Evolutionary conservation across 2,797 vertebrate species (phyloP).

Genomic region (Danio aesculapii): DNA sequence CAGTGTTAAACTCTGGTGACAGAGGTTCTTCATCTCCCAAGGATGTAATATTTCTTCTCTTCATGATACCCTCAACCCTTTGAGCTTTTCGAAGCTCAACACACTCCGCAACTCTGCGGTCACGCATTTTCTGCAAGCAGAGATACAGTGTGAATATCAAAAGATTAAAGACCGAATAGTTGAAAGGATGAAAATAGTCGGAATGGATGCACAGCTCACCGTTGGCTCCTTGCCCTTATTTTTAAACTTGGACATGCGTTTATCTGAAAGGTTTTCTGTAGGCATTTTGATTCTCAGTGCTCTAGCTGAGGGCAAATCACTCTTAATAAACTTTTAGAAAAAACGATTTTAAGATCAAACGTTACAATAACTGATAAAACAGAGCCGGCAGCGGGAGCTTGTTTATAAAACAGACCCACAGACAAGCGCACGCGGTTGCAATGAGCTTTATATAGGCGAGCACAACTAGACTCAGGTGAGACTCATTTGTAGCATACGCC

Average conservation of each 20-base stretch:
- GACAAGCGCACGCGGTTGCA: background rate
- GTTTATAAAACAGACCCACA: background rate
- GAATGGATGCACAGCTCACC: slow-evolving; percentile 72
- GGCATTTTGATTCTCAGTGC: slow-evolving; percentile 76
- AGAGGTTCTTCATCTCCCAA: slow-evolving; percentile 71
- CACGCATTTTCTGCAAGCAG: slow-evolving; percentile 78
- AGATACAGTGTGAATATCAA: background rate
- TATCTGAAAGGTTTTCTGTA: slow-evolving; percentile 56
- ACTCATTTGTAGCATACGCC: background rate
- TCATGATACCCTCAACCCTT: slow-evolving; percentile 86
- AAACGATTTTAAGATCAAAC: background rate
- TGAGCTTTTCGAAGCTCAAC: slow-evolving; percentile 88
- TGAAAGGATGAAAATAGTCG: background rate
- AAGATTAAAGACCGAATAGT: background rate
- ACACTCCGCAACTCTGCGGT: slow-evolving; percentile 77
- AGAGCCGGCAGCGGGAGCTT: background rate
- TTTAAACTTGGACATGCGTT: slow-evolving; percentile 86
- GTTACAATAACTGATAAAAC: background rate
- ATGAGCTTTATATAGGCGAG: slow-evolving; percentile 35
- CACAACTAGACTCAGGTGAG: slow-evolving; percentile 43
- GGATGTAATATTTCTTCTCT: slow-evolving; percentile 83
- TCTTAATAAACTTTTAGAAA: background rate
- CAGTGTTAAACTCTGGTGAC: slow-evolving; percentile 63
- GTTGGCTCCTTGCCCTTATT: slow-evolving; percentile 86
- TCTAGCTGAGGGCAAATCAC: background rate